phyloP scores from a whole-genome alignment of 2,797 vertebrate species.

The Scarus forsteni region DNA sequence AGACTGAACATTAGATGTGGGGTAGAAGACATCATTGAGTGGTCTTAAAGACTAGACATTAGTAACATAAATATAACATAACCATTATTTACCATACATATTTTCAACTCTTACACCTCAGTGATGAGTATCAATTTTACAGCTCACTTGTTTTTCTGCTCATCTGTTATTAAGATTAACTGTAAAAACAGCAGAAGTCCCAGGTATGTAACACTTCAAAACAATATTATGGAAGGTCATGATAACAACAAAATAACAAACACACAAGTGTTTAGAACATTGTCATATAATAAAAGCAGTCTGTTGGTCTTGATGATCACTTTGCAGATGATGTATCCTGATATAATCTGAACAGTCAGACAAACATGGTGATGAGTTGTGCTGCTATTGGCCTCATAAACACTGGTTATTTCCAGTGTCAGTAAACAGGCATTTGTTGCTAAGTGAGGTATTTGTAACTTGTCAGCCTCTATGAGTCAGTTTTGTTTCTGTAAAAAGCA shows the following conservation, averaged over 20 bases:
- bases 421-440: conserved; percentile 31
- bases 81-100: not conserved
- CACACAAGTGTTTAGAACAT: conserved; percentile 4
- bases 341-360: conserved; percentile 15
- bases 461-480: not conserved
- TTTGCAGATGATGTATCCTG: conserved; percentile 11
- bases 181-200: not conserved
- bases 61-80: not conserved
- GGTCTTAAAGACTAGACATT: not conserved
- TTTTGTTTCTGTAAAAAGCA: conserved; percentile 7
- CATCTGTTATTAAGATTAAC: conserved; percentile 14
- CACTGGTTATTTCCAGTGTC: conserved; percentile 43
- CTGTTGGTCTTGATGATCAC: conserved; percentile 5
- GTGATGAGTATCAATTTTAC: conserved; percentile 9
- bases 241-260: conserved; percentile 21
- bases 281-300: conserved; percentile 2
- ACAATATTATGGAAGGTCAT: not conserved
- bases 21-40: not conserved
- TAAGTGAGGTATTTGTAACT: conserved; percentile 12
- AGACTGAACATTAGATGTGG: not conserved
- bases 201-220: conserved; percentile 4
- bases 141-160: conserved; percentile 25
- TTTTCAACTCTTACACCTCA: conserved; percentile 9
- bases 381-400: conserved; percentile 15
- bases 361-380: conserved; percentile 7